Evolutionary conservation across 1,140 invertebrate species (phyloP), one percentile per base, ranked within the genome.

Genomic region (Rhizoglyphus robini): DNA sequence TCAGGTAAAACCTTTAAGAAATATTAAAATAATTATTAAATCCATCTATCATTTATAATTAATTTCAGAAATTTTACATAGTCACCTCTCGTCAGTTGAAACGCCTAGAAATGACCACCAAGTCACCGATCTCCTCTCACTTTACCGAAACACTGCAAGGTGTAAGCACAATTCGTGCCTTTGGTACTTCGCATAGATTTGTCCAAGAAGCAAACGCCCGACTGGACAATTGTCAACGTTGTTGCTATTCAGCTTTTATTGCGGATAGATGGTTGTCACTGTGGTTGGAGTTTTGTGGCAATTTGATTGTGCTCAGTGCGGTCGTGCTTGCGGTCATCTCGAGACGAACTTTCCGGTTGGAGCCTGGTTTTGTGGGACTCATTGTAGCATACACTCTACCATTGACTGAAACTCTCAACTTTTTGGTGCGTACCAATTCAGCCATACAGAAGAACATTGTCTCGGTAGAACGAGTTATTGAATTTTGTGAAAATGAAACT

Each of bases 311-410:
- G 0, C 71, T 77, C 25, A 31, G 72, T 8, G 70, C 75, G n/a
- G 69, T 72, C 3, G 57, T 76, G 1, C 73, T 77, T 65, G 75
- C 76, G 49, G 73, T 76, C 1, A 48, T 70, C 4, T 81, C 78
- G 32, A n/a, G n/a, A n/a, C n/a, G n/a, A n/a, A 81, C 84, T 61
- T 82, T 87, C 65, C 81, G 75, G 62, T 75, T 85, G 70, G 83
- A 80, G 72, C 77, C 89, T 25, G 89, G 89, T 41, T 74, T 89
- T 49, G 89, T 93, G 51, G 91, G 91, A 48, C 78, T 95, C 27
- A 92, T 89, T 0, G 81, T 95, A 70, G 90, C 86, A 71, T 95
- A 93, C 75, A 86, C 90, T 31, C 76, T 94, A 58, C 87, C 88
- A 80, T 85, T 88, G 67, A 72, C 82, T 23, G 74, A 76, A 68